phyloP scores from a whole-genome alignment of 1,140 invertebrate species.

The Trypoxylus dichotomus region DNA sequence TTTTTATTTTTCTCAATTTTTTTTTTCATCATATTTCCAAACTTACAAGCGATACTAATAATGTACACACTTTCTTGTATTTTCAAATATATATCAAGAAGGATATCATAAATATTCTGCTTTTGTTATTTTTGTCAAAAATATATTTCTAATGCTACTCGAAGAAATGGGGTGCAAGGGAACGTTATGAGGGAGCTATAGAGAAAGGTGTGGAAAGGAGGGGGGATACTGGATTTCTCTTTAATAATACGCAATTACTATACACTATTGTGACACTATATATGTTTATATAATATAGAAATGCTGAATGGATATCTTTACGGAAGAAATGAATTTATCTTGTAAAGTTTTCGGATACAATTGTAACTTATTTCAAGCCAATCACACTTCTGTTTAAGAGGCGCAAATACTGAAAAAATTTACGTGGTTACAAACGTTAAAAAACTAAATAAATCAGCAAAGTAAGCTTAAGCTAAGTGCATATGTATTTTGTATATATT shows the following conservation, averaged over 20 bases:
- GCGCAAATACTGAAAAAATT: no score
- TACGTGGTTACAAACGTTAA: no score
- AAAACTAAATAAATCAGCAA: no score
- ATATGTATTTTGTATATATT: no score
- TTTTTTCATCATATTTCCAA: conserved; percentile 17
- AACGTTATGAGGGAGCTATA: neutral
- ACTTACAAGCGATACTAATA: conserved; percentile 27
- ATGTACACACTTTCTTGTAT: conserved; percentile 23
- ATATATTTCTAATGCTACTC: conserved; percentile 29
- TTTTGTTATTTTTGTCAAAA: conserved; percentile 27
- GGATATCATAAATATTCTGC: conserved; percentile 21
- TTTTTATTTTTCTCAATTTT: conserved; percentile 24
- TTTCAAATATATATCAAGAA: conserved; percentile 14
- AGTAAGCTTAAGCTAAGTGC: no score
- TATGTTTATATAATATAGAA: neutral
- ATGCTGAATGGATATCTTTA: neutral
- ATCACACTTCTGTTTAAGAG: no score
- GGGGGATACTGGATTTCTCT: neutral
- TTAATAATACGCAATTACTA: conserved; percentile 6
- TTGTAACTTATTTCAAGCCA: no score
- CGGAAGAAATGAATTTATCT: neutral
- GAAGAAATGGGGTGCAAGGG: neutral
- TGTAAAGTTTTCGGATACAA: neutral
- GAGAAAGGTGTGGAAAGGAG: neutral
- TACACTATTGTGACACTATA: conserved; percentile 26